A percentile compares a stretch with the other conserved stretches of the same genome.
Evolutionary conservation across 1,140 invertebrate genomes (phyloP).

Genomic region (Hypsibius dujardini): DNA sequence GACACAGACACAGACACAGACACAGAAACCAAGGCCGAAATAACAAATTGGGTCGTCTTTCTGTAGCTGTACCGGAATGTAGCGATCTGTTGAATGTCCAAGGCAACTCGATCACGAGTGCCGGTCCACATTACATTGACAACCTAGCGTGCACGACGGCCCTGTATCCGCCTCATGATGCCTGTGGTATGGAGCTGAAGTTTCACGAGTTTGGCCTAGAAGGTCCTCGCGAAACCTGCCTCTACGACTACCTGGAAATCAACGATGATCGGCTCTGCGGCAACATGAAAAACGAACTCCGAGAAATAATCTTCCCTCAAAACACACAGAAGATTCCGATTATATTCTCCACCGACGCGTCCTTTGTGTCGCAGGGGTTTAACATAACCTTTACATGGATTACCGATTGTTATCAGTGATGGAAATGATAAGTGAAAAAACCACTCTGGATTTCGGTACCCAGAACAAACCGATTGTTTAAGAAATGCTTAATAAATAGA

Average conservation of each 20-base stretch:
- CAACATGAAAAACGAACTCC: conserved; percentile 15
- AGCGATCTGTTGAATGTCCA: background rate
- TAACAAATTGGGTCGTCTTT: background rate
- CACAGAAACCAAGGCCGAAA: no score
- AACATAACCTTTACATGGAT: conserved; percentile 13
- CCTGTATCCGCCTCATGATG: background rate
- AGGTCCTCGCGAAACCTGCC: conserved; percentile 12
- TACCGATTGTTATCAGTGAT: background rate
- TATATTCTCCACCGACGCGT: background rate
- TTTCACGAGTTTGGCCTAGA: conserved; percentile 14
- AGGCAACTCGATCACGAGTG: background rate
- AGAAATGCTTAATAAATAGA: no score
- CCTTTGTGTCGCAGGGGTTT: background rate
- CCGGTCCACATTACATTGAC: background rate
- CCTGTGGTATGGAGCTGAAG: conserved; percentile 5
- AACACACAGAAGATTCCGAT: conserved; percentile 2
- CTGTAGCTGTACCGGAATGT: conserved; percentile 13
- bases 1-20: no score
- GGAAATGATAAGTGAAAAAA: no score
- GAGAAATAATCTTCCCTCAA: conserved; percentile 1
- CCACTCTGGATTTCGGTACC: no score
- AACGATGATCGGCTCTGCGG: conserved; percentile 8
- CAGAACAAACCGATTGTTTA: no score
- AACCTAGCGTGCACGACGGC: conserved; percentile 14
- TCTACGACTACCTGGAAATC: conserved; percentile 13